Conservation (phyloP, 1,140 invertebrate species). For the Sminthurinus signatus region DNA sequence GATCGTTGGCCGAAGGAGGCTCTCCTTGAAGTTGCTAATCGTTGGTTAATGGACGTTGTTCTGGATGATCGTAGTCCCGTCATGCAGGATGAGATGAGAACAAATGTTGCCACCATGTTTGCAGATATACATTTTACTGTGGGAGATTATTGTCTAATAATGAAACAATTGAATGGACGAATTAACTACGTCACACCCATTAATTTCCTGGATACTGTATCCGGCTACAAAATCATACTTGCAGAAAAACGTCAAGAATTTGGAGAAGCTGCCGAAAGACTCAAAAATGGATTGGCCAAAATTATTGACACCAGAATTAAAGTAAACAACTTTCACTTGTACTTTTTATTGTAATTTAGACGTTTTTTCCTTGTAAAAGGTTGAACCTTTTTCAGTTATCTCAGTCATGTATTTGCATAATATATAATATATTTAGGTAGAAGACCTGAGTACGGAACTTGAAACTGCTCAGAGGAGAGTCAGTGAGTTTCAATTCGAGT, state of each 20-base stretch:
- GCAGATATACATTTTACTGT: constrained; percentile 71
- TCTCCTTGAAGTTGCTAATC: constrained; percentile 64
- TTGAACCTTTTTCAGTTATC: too few relatives aligned
- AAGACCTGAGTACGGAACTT: constrained; percentile 67
- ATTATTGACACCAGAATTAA: constrained; percentile 65
- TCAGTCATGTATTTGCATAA: too few relatives aligned
- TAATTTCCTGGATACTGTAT: constrained; percentile 74
- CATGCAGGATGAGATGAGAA: constrained; percentile 55
- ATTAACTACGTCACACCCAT: constrained; percentile 78
- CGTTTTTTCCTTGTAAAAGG: too few relatives aligned
- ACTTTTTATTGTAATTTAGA: too few relatives aligned
- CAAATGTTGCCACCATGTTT: constrained; percentile 62
- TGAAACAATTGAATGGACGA: constrained; percentile 68
- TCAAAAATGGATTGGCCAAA: constrained; percentile 66
- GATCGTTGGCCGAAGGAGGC: constrained; percentile 77
- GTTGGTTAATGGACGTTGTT: constrained; percentile 45
- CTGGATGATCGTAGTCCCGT: constrained; percentile 30
- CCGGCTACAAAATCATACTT: constrained; percentile 72
- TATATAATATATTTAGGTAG: too few relatives aligned
- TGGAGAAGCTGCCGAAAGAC: constrained; percentile 62
- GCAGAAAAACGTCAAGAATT: constrained; percentile 62
- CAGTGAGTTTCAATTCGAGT: constrained; percentile 61
- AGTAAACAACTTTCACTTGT: too few relatives aligned
- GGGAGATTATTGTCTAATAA: constrained; percentile 58
- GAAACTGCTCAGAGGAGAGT: constrained; percentile 67